Percentiles rank a stretch among this genome's conserved stretches.
phyloP scores from a whole-genome alignment of 1,140 invertebrate genomes.

The Brachionus manjavacas region DNA sequence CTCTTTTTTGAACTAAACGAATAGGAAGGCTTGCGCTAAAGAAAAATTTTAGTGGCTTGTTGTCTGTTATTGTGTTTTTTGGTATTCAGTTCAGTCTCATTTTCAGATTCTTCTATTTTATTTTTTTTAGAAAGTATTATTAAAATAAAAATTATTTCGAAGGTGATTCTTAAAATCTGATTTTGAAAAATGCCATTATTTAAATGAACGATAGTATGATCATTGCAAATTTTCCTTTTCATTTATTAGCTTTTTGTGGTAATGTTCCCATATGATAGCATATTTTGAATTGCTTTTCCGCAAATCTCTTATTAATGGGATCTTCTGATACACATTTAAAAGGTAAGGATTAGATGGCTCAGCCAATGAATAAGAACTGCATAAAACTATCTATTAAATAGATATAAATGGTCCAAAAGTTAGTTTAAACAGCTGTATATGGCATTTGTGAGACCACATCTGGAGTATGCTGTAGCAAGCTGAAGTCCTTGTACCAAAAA shows the following conservation, averaged over 20 bases:
- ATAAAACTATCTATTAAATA: no score
- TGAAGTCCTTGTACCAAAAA: no score
- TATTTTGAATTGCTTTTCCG: no score
- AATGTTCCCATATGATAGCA: neutral
- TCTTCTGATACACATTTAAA: neutral
- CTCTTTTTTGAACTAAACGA: neutral
- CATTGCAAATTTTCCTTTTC: neutral
- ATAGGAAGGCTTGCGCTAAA: neutral
- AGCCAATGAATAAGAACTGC: neutral
- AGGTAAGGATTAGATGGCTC: neutral
- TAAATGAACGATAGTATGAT: neutral
- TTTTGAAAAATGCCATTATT: neutral
- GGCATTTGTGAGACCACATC: no score
- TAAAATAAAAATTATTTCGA: neutral
- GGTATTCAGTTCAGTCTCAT: neutral
- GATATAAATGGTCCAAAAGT: no score
- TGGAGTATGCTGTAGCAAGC: no score
- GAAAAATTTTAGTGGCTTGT: neutral
- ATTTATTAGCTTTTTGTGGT: neutral
- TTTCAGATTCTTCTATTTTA: neutral
- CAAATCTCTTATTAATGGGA: neutral
- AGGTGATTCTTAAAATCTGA: neutral
- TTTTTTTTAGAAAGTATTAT: neutral
- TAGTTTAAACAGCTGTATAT: no score
- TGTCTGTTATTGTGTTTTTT: neutral